Evolutionary conservation across 2,888 invertebrate species (phyloP), one percentile per base, ranked within the genome.

Genomic region (Zele albiditarsus): DNA sequence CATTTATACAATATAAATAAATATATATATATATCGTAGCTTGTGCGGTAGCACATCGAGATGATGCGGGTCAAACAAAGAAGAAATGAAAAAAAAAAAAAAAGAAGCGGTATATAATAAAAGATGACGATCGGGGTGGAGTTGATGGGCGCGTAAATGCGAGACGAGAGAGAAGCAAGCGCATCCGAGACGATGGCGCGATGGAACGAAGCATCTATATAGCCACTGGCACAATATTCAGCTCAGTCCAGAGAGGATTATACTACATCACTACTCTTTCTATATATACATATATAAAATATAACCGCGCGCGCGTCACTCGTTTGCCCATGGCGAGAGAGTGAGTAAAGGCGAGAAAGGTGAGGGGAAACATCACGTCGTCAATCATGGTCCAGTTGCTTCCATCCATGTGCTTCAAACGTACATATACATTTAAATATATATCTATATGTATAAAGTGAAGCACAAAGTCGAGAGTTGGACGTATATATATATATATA

Each of bases 301-400:
- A 72, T 75, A 68, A 31, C 12, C 20, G 28, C 67, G n/a, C 46
- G 25, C 27, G 27, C 20, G 53, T 53, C 20, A 53, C 53, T 53
- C 53, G 10, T 53, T 53, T 10, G 53, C 23, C 53, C 20, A 20
- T 53, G 53, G 78, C 72, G 75, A 73, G 53, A 83, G 81, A 85
- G 83, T 79, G 53, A 53, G 20, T 67, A 77, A 58, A 75, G 57
- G 73, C 63, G 70, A 53, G 72, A 76, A 75, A 76, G 58, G 27
- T 49, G 73, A 78, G 77, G 76, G 73, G 77, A 81, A 80, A 83
- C 82, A 84, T 83, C 84, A 81, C 83, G 83, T 87, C 86, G 87
- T 87, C 87, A 86, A 87, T 87, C 87, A 87, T 82, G 85, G 86
- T 86, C 86, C 86, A 87, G 87, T 87, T 87, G 83, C 84, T 84